Base-by-base conservation (phyloP, 2,888 invertebrate genomes). In the Agonopterix subpropinquella region DNA sequence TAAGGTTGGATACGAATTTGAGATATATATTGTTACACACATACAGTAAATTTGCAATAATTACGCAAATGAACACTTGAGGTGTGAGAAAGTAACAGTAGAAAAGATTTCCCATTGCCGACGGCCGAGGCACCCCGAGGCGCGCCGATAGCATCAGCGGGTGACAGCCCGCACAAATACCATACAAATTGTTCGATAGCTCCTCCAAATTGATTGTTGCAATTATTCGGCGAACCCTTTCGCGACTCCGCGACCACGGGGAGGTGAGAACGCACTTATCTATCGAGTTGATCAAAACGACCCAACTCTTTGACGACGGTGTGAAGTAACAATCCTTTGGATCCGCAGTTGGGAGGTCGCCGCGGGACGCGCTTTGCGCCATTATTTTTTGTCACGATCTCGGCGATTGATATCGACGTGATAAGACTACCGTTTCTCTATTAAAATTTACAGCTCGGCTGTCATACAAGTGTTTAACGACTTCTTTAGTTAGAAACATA, bases 111-210 rank as follows among this genome's bases (percentile, higher is more conserved):
- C 82, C 82, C 85, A 84, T 68, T 60, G 57, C 53, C 52, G 61
- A 59, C 55, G 51, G 53, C 28, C 28, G 7, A 53, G 80, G 75
- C 82, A 68, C 86, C 87, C 87, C 62, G 74, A 80, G 68, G 80
- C 60, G 83, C 63, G 62, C 61, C 74, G 85, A 85, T 84, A 82
- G 71, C 76, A 87, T 85, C 87, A 79, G 77, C 82, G 80, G 83
- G 81, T 80, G 83, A 83, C 86, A 84, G 77, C 87, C 88, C 87
- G 87, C 87, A 88, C 87, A 85, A 85, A 86, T 80, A 85, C 83
- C 84, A 80, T 85, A 88, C 86, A 86, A 88, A 86, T 86, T 83
- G 80, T 68, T 85, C 88, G 85, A 87, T 86, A 68, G 78, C 83
- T 86, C 80, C 83, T 86, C 72, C 71, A 80, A 75, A 85, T 83